Evolutionary conservation across 2,113 vertebrate genomes (phyloP).

Genomic region (Rallus limicola): DNA sequence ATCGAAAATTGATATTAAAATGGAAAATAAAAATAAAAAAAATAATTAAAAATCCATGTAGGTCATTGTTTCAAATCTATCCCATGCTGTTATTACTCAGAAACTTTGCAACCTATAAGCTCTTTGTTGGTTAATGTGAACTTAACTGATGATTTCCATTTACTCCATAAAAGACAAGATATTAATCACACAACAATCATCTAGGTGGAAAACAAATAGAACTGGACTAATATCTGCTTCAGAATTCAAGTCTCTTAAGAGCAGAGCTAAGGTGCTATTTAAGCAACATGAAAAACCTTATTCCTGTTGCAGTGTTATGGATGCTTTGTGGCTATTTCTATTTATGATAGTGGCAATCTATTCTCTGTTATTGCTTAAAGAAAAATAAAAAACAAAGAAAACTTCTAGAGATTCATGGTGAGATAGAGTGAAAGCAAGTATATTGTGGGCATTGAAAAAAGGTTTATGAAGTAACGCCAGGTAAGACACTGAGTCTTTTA

Average conservation of each 20-base stretch:
- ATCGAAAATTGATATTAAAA: background rate
- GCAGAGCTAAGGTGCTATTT: background rate
- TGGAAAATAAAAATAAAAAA: background rate
- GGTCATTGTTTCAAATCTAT: background rate
- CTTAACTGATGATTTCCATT: background rate
- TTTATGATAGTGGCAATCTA: background rate
- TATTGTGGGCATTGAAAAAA: background rate
- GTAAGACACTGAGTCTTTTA: background rate
- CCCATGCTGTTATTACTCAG: background rate
- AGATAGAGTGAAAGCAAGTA: background rate
- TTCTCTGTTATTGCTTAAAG: background rate
- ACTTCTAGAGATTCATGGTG: background rate
- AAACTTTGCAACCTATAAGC: background rate
- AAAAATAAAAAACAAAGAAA: background rate
- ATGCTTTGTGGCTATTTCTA: background rate
- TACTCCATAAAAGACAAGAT: background rate
- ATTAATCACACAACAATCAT: background rate
- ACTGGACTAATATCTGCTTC: background rate
- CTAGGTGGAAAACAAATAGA: background rate
- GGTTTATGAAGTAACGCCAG: background rate
- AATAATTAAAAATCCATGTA: background rate
- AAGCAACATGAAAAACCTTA: background rate
- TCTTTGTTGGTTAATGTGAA: background rate
- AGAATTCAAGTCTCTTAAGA: background rate
- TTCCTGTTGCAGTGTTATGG: background rate